These are phyloP conservation scores for Oreortyx pictus DNA, from an alignment of 2,797 vertebrate genomes.

Conservation along the genomic window DNA sequence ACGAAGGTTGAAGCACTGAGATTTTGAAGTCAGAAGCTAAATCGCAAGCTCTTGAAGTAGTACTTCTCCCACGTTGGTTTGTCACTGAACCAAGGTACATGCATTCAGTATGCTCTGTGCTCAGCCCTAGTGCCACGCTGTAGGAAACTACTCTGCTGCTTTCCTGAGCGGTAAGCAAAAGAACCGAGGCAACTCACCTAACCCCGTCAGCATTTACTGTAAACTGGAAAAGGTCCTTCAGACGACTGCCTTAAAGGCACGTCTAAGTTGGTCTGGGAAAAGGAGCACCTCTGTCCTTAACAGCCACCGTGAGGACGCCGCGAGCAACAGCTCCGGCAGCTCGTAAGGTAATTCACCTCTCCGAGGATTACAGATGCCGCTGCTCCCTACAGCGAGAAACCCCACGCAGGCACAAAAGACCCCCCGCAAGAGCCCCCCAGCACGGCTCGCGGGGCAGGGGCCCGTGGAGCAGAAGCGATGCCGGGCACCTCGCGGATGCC, in stretches of 20 bases:
- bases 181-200: not conserved
- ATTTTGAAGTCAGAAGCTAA: not conserved
- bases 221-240: not conserved
- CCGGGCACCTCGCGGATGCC: too few relatives aligned
- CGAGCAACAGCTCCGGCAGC: not conserved
- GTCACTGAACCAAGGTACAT: not conserved
- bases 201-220: not conserved
- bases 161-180: not conserved
- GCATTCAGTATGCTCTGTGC: not conserved
- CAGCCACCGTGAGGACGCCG: not conserved
- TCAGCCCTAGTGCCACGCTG: not conserved
- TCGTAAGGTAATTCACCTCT: slow-evolving; percentile 30
- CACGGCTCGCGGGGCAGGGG: not conserved
- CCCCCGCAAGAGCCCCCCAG: not conserved
- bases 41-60: not conserved
- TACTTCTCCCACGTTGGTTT: not conserved
- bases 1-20: not conserved
- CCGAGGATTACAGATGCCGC: slow-evolving; percentile 15
- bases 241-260: not conserved
- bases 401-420: slow-evolving; percentile 15
- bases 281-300: not conserved
- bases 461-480: not conserved
- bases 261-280: not conserved
- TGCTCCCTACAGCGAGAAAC: slow-evolving; percentile 14
- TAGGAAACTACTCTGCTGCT: not conserved